Conservation (phyloP, 2,797 vertebrate species). For the Cottoperca gobio region DNA sequence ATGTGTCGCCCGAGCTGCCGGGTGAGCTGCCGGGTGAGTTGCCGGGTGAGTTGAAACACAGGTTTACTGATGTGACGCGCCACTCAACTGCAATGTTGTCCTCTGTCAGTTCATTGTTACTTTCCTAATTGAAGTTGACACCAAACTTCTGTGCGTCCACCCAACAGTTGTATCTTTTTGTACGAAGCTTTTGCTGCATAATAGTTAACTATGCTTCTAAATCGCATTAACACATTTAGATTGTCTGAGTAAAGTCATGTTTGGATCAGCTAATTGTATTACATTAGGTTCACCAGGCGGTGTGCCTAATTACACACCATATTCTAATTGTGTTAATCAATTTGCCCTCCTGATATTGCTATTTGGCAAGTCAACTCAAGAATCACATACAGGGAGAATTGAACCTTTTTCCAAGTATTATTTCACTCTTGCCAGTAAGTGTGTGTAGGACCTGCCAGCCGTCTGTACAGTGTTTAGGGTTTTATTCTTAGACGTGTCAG, state of each 20-base stretch:
- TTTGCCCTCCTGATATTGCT: conserved; percentile 25
- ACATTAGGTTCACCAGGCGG: conserved; percentile 42
- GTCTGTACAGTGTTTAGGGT: neutral
- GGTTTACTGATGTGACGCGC: neutral
- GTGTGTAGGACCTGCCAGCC: neutral
- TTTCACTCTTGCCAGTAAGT: too few species aligned
- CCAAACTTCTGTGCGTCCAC: neutral
- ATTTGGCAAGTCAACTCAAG: conserved; percentile 1
- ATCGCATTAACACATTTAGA: conserved; percentile 41
- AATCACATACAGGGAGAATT: neutral
- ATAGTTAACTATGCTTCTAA: conserved; percentile 12
- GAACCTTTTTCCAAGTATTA: neutral
- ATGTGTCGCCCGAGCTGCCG: too few species aligned
- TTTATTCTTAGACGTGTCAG: neutral
- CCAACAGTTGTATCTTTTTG: neutral
- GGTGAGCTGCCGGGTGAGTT: too few species aligned
- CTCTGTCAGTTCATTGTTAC: conserved; percentile 4
- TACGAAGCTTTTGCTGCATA: neutral
- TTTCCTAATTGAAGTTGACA: conserved; percentile 5
- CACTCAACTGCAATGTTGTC: neutral
- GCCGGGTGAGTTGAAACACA: too few species aligned
- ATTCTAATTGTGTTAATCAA: conserved; percentile 38
- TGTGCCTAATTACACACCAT: conserved; percentile 31
- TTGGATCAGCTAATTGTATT: conserved; percentile 59
- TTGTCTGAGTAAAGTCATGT: conserved; percentile 25